Percentiles rank a stretch among this genome's conserved stretches.
These are phyloP conservation scores for Onychomys arenicola DNA, from an alignment of 2,797 vertebrate species.

Conservation along the genomic window DNA sequence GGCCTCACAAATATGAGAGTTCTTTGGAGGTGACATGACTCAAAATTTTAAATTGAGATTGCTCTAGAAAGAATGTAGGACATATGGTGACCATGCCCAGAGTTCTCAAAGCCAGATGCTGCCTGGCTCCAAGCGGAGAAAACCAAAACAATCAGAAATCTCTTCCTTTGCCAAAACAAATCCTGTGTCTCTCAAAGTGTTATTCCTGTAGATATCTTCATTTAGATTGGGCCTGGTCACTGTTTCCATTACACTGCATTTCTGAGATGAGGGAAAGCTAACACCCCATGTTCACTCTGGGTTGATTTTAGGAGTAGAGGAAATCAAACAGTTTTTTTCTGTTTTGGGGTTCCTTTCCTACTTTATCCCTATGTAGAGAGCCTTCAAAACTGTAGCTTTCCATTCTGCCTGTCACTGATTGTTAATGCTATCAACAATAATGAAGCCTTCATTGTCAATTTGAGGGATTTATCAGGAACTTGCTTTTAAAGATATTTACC, in stretches of 20 bases:
- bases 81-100: slow-evolving; percentile 72
- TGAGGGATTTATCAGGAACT: neutral
- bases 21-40: slow-evolving; percentile 48
- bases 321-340: slow-evolving; percentile 43
- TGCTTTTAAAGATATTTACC: neutral
- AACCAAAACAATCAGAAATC: slow-evolving; percentile 78
- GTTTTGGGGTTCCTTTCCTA: neutral
- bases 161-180: slow-evolving; percentile 80
- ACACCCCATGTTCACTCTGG: slow-evolving; percentile 48
- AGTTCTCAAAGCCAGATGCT: slow-evolving; percentile 73
- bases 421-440: neutral
- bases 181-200: slow-evolving; percentile 67
- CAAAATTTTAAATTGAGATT: slow-evolving; percentile 46
- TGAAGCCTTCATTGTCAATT: neutral
- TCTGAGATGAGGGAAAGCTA: slow-evolving; percentile 69
- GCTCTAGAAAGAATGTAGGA: slow-evolving; percentile 51
- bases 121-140: slow-evolving; percentile 64
- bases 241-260: slow-evolving; percentile 66
- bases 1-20: slow-evolving; percentile 39
- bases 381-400: slow-evolving; percentile 12
- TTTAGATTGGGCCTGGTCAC: slow-evolving; percentile 71
- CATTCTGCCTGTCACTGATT: neutral
- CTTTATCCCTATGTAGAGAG: neutral
- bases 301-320: slow-evolving; percentile 38
- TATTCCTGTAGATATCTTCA: slow-evolving; percentile 75